Conservation (phyloP, 2,797 vertebrate genomes). For the Luscinia luscinia region DNA sequence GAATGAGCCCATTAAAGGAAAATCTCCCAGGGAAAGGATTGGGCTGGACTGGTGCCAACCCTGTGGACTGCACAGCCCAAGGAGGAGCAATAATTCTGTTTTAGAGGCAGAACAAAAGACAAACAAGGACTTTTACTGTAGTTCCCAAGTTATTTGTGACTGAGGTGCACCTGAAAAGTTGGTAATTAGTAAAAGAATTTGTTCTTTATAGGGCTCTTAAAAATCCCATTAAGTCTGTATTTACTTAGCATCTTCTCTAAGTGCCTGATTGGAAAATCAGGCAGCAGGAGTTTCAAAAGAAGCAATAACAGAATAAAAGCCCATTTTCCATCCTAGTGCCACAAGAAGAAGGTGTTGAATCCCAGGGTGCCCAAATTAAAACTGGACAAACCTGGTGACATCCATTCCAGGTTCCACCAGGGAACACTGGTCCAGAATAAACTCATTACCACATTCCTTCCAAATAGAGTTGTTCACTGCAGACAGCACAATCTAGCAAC, state of each 20-base stretch:
- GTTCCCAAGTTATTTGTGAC: constrained; percentile 22
- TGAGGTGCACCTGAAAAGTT: constrained; percentile 24
- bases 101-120: not conserved
- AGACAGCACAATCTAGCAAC: not conserved
- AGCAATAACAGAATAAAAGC: not conserved
- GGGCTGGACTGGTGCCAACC: not conserved
- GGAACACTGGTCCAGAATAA: not conserved
- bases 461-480: not conserved
- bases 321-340: not conserved
- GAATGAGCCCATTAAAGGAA: not conserved
- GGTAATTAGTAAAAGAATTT: constrained; percentile 28
- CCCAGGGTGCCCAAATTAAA: not conserved
- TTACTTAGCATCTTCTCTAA: constrained; percentile 26
- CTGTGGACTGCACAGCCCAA: not conserved
- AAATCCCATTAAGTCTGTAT: constrained; percentile 33
- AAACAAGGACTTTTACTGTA: not conserved
- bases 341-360: not conserved
- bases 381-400: not conserved
- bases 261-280: not conserved
- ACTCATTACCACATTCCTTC: not conserved
- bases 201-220: constrained; percentile 26
- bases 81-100: not conserved
- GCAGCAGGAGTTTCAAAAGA: not conserved
- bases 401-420: not conserved
- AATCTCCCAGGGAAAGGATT: not conserved